Base-by-base conservation (phyloP, 2,797 vertebrate species). In the Lacerta bilineata region DNA sequence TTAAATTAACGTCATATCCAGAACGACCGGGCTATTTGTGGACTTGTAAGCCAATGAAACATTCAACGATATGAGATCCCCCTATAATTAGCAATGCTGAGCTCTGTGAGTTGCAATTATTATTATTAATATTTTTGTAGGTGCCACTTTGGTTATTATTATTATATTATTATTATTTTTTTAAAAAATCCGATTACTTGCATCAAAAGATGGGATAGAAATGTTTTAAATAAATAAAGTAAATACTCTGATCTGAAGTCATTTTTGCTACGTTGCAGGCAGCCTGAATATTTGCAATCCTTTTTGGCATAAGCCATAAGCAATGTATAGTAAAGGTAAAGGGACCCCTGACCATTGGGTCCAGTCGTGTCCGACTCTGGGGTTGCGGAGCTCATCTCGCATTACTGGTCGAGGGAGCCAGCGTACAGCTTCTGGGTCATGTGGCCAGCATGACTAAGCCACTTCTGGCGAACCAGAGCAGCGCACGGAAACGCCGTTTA, bases 1-100 rank as follows among this genome's bases (percentile, higher is more conserved):
- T 94, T 96, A 95, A 95, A 76, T 96, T 96, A 95, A 95, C 93
- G 93, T 20, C 78, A 82, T 83, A 92, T 84, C 72, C 50, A 39
- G 77, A 81, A 92, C 84, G 90, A 36, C 59, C 86, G 36, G 80
- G 20, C 41, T 95, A 95, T 95, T 96, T 95, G 95, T 95, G 94
- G 88, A 87, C 88, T 88, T 92, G 90, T n/a, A 89, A 87, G 84
- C 71, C 61, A 80, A 9, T 78, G 80, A 86, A 88, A 93, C 84
- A 86, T 4, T 91, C 41, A 93, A 85, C 27, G 81, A 23, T 84
- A 81, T 87, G 5, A 69, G 90, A 78, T 85, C 27, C 87, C 80
- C 91, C 29, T 74, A 50, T 29, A 41, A 83, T 64, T 5, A 27
- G 20, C 84, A 66, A 90, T 84, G 84, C 0, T 25, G 66, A 84